Percentiles rank a stretch among this genome's conserved stretches.
phyloP scores from a whole-genome alignment of 64 coral and sea anemone genomes.

The Acropora yongei region DNA sequence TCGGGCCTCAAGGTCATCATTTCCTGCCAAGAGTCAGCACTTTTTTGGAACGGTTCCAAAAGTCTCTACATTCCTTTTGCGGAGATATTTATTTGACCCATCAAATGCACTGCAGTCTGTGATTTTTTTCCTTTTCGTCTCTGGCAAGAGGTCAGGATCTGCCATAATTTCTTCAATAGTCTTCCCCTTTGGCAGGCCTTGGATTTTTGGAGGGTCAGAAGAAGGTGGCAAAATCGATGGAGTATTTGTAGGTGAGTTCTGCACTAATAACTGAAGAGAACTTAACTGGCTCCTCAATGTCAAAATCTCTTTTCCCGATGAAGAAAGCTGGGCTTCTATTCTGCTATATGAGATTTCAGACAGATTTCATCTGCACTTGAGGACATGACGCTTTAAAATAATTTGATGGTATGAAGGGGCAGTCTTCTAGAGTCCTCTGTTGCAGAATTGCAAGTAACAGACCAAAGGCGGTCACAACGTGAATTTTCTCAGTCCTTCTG shows the following conservation, averaged over 20 bases:
- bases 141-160: background rate
- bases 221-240: background rate
- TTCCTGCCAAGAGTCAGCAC: background rate
- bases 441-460: background rate
- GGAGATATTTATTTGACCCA: background rate
- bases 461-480: conserved; percentile 27
- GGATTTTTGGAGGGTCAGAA: background rate
- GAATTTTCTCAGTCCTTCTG: background rate
- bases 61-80: background rate
- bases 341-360: background rate
- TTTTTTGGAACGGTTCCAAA: background rate
- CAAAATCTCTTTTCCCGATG: background rate
- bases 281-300: background rate
- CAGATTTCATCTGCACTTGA: background rate
- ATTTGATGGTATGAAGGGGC: background rate
- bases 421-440: background rate
- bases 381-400: background rate
- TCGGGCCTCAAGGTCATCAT: background rate
- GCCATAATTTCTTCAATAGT: background rate
- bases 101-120: background rate
- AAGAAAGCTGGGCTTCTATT: background rate
- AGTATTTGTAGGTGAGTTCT: too few species aligned
- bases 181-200: background rate
- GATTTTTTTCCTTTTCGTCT: background rate
- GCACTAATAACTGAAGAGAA: too few species aligned